A percentile compares a stretch with the other conserved stretches of the same genome.
phyloP scores from a whole-genome alignment of 2,888 invertebrate genomes.

The Hemicrepidius hirtus region DNA sequence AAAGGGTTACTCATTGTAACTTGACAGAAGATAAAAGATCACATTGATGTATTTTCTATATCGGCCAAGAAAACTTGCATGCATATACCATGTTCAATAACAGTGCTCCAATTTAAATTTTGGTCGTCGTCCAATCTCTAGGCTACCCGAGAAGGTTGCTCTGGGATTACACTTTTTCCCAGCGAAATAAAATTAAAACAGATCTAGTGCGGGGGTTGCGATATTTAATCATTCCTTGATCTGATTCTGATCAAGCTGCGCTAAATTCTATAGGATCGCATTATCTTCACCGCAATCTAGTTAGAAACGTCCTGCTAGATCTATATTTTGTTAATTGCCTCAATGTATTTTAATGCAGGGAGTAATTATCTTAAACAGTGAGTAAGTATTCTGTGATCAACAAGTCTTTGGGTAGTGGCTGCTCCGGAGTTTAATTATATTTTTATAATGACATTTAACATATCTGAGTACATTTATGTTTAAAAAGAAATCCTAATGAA shows the following conservation, averaged over 20 bases:
- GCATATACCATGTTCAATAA: background rate
- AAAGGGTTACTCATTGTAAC: background rate
- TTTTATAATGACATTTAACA: too few relatives aligned
- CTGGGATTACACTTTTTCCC: constrained; percentile 8
- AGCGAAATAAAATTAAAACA: constrained; percentile 23
- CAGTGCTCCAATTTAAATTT: constrained; percentile 4
- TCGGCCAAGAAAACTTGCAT: background rate
- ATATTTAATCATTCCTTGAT: background rate
- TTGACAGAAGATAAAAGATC: background rate
- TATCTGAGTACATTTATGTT: too few relatives aligned
- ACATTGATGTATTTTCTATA: background rate
- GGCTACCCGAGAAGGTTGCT: background rate
- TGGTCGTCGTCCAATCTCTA: background rate
- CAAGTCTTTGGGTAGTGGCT: too few relatives aligned
- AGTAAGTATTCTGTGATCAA: too few relatives aligned
- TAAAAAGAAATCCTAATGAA: too few relatives aligned
- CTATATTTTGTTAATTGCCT: background rate
- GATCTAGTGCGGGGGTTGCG: background rate
- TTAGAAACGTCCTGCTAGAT: background rate
- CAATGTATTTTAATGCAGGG: background rate
- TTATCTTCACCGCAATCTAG: background rate
- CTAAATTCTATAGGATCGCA: background rate
- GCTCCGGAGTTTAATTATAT: too few relatives aligned
- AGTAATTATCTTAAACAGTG: background rate
- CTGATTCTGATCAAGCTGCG: background rate